Evolutionary conservation across 2,888 invertebrate genomes (phyloP).

Genomic region (Idaea straminata): DNA sequence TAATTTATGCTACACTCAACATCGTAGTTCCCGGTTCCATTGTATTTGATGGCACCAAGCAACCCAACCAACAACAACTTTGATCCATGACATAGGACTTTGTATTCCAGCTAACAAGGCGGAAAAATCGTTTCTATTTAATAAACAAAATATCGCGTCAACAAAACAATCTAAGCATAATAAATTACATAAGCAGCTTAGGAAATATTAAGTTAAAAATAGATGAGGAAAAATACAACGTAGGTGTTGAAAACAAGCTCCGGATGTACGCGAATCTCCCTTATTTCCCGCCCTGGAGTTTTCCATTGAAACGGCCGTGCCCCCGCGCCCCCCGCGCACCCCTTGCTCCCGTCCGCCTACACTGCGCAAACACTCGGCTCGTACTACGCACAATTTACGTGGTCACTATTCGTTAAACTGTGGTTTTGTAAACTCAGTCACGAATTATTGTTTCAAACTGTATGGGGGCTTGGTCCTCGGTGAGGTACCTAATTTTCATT

Average conservation of each 20-base stretch:
- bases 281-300: slow-evolving; percentile 15
- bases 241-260: too few relatives aligned
- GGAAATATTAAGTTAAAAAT: too few relatives aligned
- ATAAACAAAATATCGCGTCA: too few relatives aligned
- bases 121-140: too few relatives aligned
- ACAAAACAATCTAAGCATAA: too few relatives aligned
- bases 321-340: slow-evolving; percentile 9
- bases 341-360: slow-evolving; percentile 6
- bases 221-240: background rate
- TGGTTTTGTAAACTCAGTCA: background rate
- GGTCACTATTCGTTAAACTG: background rate
- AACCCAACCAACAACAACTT: too few relatives aligned
- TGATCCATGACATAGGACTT: too few relatives aligned
- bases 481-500: background rate
- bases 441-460: background rate
- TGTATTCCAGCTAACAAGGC: too few relatives aligned
- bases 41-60: too few relatives aligned
- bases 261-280: background rate
- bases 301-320: slow-evolving; percentile 39
- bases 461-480: background rate
- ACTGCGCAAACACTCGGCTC: background rate
- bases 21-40: too few relatives aligned
- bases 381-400: background rate
- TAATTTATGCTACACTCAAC: too few relatives aligned
- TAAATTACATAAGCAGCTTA: too few relatives aligned